phyloP scores from a whole-genome alignment of 1,140 invertebrate species.

The Scylla paramamosain region DNA sequence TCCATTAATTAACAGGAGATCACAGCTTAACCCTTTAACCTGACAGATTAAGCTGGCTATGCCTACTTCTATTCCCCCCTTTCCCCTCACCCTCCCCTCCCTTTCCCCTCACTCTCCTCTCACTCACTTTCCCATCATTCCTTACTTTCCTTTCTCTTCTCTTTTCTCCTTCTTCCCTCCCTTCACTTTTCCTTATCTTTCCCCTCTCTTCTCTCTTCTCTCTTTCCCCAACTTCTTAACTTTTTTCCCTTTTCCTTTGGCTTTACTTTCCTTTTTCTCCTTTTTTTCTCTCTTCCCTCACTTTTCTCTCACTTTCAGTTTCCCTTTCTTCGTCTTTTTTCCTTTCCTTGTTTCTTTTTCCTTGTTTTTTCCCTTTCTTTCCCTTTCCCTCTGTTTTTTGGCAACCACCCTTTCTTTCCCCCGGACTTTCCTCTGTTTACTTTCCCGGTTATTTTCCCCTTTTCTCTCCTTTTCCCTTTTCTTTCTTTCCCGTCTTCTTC shows the following conservation, averaged over 20 bases:
- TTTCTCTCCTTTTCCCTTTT: too few species aligned
- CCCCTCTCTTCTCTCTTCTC: background rate
- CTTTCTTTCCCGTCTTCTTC: too few species aligned
- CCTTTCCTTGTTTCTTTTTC: too few species aligned
- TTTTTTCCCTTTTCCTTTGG: background rate
- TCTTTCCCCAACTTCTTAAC: background rate
- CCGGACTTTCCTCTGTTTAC: too few species aligned
- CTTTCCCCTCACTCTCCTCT: background rate
- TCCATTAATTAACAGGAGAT: constrained; percentile 27
- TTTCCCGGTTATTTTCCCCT: too few species aligned
- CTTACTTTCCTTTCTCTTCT: background rate
- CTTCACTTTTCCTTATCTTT: background rate
- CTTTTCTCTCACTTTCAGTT: background rate
- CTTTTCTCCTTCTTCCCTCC: background rate
- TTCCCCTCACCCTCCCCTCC: too few species aligned
- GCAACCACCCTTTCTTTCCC: too few species aligned
- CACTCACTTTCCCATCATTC: background rate
- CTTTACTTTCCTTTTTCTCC: background rate
- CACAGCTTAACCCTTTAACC: background rate
- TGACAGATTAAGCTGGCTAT: background rate
- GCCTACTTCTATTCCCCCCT: too few species aligned
- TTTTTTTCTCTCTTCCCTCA: background rate
- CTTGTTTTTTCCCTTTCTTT: too few species aligned
- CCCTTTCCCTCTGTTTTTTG: too few species aligned
- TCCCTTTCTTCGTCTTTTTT: background rate